Evolutionary conservation across 53 echinoderm and acorn worm genomes (phyloP).

Genomic region (Arbacia lixula): DNA sequence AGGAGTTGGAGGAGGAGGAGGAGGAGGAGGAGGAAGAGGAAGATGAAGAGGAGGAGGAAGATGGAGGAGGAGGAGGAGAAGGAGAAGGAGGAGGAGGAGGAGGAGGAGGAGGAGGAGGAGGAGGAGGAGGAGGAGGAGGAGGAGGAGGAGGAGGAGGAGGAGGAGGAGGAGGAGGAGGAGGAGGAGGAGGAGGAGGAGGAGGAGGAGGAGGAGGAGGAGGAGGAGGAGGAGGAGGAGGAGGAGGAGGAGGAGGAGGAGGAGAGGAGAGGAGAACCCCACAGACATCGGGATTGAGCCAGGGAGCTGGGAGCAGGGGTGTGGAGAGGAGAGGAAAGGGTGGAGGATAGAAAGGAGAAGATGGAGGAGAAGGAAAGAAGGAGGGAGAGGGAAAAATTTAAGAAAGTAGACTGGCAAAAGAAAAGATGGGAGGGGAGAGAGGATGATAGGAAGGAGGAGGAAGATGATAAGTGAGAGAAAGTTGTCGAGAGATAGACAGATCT

Average conservation of each 20-base stretch:
- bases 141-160: not conserved
- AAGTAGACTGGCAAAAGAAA: not conserved
- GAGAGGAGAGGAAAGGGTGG: not conserved
- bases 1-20: not conserved
- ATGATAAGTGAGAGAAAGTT: no score
- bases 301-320: not conserved
- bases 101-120: not conserved
- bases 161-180: not conserved
- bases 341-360: not conserved
- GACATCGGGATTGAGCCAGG: not conserved
- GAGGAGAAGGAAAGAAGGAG: not conserved
- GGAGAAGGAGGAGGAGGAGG: not conserved
- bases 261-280: no score
- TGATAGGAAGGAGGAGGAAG: no score
- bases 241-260: not conserved
- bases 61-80: not conserved
- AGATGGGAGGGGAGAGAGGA: no score
- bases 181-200: not conserved
- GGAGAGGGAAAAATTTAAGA: not conserved
- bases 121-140: not conserved
- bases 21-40: not conserved
- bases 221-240: not conserved
- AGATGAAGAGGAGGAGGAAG: not conserved
- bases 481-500: no score
- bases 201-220: not conserved